phyloP scores from a whole-genome alignment of 2,797 vertebrate genomes.

The Leucoraja ocellata region DNA sequence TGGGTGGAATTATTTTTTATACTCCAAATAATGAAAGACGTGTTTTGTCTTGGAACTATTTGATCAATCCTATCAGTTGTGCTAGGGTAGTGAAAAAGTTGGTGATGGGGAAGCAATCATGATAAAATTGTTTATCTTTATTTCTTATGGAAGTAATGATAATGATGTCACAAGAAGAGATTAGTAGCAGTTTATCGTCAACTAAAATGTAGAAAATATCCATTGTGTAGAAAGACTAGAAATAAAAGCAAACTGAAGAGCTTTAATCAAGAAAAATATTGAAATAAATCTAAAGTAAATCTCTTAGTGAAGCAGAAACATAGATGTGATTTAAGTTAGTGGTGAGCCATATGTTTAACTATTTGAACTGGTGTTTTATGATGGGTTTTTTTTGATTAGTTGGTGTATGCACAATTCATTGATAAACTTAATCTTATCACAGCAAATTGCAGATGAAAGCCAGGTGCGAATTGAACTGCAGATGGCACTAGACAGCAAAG shows the following conservation, averaged over 20 bases:
- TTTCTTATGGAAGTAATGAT: background rate
- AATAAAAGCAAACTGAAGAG: background rate
- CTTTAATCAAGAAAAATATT: background rate
- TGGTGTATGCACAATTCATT: background rate
- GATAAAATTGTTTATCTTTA: background rate
- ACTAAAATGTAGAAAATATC: background rate
- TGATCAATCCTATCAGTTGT: background rate
- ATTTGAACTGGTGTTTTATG: background rate
- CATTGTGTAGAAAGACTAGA: background rate
- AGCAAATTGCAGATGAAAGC: constrained; percentile 95
- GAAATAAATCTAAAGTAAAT: background rate
- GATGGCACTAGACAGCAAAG: constrained; percentile 96
- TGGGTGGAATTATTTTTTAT: background rate
- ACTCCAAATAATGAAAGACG: too few species aligned
- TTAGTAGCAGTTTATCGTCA: background rate
- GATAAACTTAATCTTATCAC: constrained; percentile 12
- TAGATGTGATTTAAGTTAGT: too few species aligned
- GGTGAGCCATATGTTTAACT: too few species aligned
- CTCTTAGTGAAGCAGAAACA: too few species aligned
- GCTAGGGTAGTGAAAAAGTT: too few species aligned
- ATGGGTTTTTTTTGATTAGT: background rate
- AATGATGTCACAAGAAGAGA: background rate
- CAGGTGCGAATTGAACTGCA: constrained; percentile 91
- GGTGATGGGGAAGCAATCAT: background rate
- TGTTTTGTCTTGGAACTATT: too few species aligned